Evolutionary conservation across 2,113 vertebrate species (phyloP).

Genomic region (Ctenodactylus gundi): DNA sequence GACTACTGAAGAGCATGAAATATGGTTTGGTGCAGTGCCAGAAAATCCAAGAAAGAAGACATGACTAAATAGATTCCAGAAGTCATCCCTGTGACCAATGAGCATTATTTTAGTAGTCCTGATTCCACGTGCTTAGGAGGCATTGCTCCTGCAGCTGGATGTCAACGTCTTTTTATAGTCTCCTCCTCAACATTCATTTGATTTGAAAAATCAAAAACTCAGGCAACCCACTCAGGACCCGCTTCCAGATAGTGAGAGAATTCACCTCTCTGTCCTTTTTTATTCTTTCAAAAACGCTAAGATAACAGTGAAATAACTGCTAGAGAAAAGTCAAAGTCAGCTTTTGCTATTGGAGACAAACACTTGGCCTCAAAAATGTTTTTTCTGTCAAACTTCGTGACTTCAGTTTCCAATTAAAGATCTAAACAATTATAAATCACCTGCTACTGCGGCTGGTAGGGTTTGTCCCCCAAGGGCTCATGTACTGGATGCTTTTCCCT

Average conservation of each 20-base stretch:
- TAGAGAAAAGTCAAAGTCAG: neutral
- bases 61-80: neutral
- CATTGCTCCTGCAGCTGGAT: too few relatives aligned
- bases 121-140: too few relatives aligned
- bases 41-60: neutral
- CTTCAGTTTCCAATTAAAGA: conserved; percentile 6
- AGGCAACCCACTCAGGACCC: too few relatives aligned
- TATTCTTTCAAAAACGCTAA: too few relatives aligned
- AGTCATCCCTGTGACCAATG: neutral
- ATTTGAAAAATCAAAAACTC: neutral
- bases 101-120: neutral
- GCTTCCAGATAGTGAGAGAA: too few relatives aligned
- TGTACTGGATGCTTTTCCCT: neutral
- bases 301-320: neutral
- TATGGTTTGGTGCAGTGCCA: neutral
- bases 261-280: too few relatives aligned
- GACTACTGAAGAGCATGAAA: neutral
- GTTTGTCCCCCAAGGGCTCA: neutral
- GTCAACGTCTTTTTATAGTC: neutral
- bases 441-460: neutral
- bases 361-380: neutral
- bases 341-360: neutral
- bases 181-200: neutral
- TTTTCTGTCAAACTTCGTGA: neutral
- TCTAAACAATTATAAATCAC: neutral